Evolutionary conservation across 2,888 invertebrate species (phyloP), one percentile per base, ranked within the genome.

Genomic region (Epistrophe eligans): DNA sequence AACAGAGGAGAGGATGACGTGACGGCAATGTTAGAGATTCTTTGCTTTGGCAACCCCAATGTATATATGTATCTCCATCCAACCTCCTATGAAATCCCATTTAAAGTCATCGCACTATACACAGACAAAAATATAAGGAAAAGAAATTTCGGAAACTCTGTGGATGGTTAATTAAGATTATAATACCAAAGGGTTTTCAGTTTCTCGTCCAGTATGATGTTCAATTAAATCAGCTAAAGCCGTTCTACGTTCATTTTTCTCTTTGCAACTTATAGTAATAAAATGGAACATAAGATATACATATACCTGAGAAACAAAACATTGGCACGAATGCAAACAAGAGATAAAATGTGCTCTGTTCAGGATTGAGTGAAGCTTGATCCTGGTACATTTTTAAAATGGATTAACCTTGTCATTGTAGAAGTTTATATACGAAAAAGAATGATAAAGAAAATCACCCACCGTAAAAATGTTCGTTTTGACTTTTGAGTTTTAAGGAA

Each of bases 81-180:
- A 58, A 35, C 10, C n/a, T 17, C 17, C 17, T n/a, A 58, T n/a
- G 17, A 58, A 38, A n/a, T 38, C 17, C 17, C 35, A 58, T 58
- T 58, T 17, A 38, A 38, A 17, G 17, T 35, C 58, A 58, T 58
- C 35, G 11, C 17, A 58, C n/a, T 17, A n/a, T 10, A 35, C 10
- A 35, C 10, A 58, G 3, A 17, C 10, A 35, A 58, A 17, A 17
- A 43, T 11, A 43, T 11, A 0, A 13, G 13, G 11, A 35, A 38
- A 48, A 38, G 32, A 55, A 57, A 24, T 57, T 35, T 57, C 32
- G 66, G 32, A 38, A 67, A 24, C 38, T 43, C 15, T 66, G 28
- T 55, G 43, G 64, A 76, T 58, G 35, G 19, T 77, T 66, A 58
- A 67, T 77, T 77, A 67, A 45, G 76, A 66, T 66, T 77, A 48